These are phyloP conservation scores for Notoglanidium macrostoma DNA, from an alignment of 2,797 vertebrate genomes.

Conservation along the genomic window DNA sequence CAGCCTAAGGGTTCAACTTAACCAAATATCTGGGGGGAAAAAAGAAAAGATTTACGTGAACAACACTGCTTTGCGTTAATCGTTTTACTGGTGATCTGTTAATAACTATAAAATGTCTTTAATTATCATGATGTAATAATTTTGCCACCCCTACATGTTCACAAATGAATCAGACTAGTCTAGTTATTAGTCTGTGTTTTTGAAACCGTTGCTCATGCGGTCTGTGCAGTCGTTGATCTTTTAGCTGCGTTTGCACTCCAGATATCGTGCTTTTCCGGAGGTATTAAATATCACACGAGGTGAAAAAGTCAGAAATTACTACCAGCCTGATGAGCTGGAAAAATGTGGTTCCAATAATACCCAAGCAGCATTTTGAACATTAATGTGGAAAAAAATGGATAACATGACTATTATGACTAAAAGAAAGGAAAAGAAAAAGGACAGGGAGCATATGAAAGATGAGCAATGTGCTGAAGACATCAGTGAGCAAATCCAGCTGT, in stretches of 20 bases:
- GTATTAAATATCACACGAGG: neutral
- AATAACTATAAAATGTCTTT: neutral
- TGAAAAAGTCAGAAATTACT: neutral
- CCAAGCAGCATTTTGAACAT: neutral
- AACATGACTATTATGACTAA: neutral
- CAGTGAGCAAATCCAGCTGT: neutral
- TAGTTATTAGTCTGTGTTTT: neutral
- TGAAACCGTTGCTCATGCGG: neutral
- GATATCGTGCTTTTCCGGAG: neutral
- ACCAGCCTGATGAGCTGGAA: neutral
- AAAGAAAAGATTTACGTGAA: no score
- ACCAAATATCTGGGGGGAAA: no score
- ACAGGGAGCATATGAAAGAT: neutral
- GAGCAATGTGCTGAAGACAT: neutral
- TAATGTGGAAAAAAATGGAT: neutral
- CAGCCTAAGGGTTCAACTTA: no score
- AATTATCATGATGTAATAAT: neutral
- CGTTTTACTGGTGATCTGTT: neutral
- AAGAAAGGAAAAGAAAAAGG: neutral
- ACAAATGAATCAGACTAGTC: neutral
- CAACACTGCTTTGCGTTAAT: neutral
- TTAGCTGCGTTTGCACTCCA: neutral
- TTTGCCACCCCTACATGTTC: neutral
- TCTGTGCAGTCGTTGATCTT: neutral
- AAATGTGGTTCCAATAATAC: conserved; percentile 13